These are phyloP conservation scores for Drosophila birchii DNA, from an alignment of 2,888 invertebrate species.

Conservation along the genomic window DNA sequence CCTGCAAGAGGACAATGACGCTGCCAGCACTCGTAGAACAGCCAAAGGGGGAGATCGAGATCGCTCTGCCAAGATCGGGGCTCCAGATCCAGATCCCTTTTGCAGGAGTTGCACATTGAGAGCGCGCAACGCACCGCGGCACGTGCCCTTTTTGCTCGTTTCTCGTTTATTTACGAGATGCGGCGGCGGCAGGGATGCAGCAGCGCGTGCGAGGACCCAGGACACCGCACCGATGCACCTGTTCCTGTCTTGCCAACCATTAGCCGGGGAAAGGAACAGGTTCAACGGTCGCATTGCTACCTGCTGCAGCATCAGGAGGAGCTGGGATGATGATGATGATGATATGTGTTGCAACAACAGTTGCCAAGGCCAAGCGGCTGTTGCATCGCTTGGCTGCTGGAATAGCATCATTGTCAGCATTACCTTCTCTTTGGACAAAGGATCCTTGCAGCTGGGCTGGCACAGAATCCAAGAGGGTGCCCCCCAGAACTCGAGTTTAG, in stretches of 20 bases:
- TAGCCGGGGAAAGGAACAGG: constrained; percentile 20
- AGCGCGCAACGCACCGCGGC: constrained; percentile 17
- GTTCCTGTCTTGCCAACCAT: constrained; percentile 20
- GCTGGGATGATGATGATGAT: neutral
- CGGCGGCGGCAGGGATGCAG: constrained; percentile 44
- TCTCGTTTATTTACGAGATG: constrained; percentile 48
- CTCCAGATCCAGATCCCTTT: constrained; percentile 2
- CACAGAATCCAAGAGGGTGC: neutral
- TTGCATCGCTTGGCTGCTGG: neutral
- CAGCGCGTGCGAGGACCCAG: constrained; percentile 23
- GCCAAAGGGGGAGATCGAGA: constrained; percentile 30
- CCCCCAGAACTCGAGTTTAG: neutral
- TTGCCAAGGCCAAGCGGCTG: constrained; percentile 8
- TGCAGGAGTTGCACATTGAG: constrained; percentile 25
- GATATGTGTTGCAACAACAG: constrained; percentile 8
- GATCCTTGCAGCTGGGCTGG: neutral
- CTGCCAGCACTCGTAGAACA: constrained; percentile 9
- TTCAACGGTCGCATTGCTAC: constrained; percentile 24
- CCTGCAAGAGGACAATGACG: constrained; percentile 43
- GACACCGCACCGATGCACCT: constrained; percentile 21
- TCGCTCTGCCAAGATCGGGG: constrained; percentile 1
- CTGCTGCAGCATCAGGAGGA: constrained; percentile 30
- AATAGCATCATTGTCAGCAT: neutral
- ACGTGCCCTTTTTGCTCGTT: constrained; percentile 36
- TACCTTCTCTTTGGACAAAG: neutral